phyloP scores from a whole-genome alignment of 2,888 invertebrate species.

The Palloptera scutellata region DNA sequence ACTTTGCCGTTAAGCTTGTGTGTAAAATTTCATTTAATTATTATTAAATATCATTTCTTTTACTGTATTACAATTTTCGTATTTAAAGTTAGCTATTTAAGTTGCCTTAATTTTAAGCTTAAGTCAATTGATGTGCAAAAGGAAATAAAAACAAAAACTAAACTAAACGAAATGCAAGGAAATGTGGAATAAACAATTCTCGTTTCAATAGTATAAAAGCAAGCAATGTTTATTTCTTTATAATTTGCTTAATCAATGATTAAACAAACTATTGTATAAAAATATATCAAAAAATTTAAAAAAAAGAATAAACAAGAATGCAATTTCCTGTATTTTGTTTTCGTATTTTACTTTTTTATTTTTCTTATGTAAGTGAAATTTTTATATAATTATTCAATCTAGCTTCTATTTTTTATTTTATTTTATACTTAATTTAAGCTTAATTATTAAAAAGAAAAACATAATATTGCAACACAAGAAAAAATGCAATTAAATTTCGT shows the following conservation, averaged over 20 bases:
- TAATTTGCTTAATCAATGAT: neutral
- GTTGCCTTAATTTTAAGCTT: constrained; percentile 17
- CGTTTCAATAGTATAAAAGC: too few relatives aligned
- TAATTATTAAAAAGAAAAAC: neutral
- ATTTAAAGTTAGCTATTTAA: neutral
- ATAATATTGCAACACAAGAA: too few relatives aligned
- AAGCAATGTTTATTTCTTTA: too few relatives aligned
- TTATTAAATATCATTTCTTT: neutral
- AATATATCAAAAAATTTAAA: neutral
- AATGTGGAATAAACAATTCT: too few relatives aligned
- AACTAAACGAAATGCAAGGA: constrained; percentile 4
- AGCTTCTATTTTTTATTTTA: neutral
- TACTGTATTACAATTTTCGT: constrained; percentile 1
- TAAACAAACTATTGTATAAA: neutral
- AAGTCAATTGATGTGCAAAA: constrained; percentile 2
- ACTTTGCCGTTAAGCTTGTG: too few relatives aligned
- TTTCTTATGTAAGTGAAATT: constrained; percentile 19
- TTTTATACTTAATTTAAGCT: constrained; percentile 6
- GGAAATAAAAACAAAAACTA: neutral
- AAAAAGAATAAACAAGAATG: neutral
- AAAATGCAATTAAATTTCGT: too few relatives aligned
- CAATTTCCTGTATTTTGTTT: neutral
- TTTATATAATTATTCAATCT: constrained; percentile 10
- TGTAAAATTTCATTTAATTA: neutral
- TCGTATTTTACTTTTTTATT: neutral